These are phyloP conservation scores for Manacus vitellinus DNA, from an alignment of 2,113 vertebrate species.

Conservation along the genomic window DNA sequence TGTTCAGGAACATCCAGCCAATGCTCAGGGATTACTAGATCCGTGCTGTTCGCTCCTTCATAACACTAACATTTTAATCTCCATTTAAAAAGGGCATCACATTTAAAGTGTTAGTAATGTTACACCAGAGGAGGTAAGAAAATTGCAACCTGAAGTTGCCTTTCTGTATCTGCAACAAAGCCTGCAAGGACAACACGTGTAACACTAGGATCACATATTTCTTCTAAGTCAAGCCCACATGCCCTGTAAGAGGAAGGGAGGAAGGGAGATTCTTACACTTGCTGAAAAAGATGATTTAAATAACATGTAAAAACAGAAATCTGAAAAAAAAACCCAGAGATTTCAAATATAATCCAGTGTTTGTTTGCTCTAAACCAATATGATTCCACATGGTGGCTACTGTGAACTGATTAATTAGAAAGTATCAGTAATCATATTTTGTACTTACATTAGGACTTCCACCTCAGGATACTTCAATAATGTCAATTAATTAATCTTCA, in stretches of 20 bases:
- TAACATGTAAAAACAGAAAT: neutral
- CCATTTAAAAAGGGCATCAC: neutral
- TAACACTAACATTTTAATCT: accelerated
- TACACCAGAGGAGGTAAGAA: neutral
- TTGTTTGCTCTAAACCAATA: neutral
- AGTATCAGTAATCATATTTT: neutral
- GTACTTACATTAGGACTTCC: constrained; percentile 33
- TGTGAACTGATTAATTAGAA: neutral
- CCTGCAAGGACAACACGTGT: accelerated
- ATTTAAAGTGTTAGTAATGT: neutral
- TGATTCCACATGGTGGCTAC: neutral
- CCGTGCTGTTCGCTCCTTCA: accelerated
- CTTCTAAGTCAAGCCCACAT: neutral
- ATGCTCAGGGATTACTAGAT: neutral
- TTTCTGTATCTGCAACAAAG: neutral
- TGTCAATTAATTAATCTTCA: constrained; percentile 52
- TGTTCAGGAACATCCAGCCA: neutral
- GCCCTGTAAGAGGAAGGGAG: neutral
- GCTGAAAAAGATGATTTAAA: neutral
- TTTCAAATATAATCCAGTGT: neutral
- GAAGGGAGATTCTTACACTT: neutral
- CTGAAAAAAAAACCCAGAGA: neutral
- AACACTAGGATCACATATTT: neutral
- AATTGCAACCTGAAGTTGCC: neutral
- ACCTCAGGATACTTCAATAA: constrained; percentile 49